Evolutionary conservation across 37 sponge, comb jelly and placozoan species (phyloP), one percentile per base, ranked within the genome.

Genomic region (Mnemiopsis leidyi): DNA sequence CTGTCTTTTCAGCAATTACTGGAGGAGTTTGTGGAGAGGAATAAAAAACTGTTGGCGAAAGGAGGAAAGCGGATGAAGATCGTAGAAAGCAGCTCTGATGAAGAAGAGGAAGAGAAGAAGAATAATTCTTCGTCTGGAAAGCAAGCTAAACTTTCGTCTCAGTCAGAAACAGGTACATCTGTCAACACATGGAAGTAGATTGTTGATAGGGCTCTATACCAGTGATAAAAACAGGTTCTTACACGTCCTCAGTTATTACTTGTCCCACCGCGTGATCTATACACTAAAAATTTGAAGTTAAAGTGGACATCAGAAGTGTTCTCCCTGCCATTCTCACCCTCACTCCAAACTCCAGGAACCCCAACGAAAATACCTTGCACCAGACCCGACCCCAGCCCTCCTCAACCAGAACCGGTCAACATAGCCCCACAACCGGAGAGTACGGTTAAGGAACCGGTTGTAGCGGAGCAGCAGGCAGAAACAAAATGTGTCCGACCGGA

Each of bases 51-150:
- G 29, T 67, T 85, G 26, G 36, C 90, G 2, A 85, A 85, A 26
- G 90, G 90, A 48, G 90, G 90, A 25, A 85, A 85, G 90, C 38
- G 90, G 90, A 85, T 85, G 90, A 85, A 85, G 90, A 85, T 85
- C 24, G 61, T 85, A 0, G 90, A 85, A 67, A 85, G 90, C 36
- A 85, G 90, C 25, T 48, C 67, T 36, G 48, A 38, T 38, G 90
- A 85, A 25, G 90, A 85, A 38, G 90, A 85, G 90, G 90, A 40
- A 39, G 48, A 39, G 20, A 37, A 61, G 23, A 39, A 39, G 39
- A 37, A 82, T 13, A 23, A 18, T 48, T 48, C 61, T 13, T 13
- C 61, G 5, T 13, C 61, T 48, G 61, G 61, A 48, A 48, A 48
- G 61, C 61, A 48, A 48, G 13, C 61, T 18, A 48, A 48, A 48